These are phyloP conservation scores for Patiria pectinifera DNA, from an alignment of 53 echinoderm and acorn worm species.

Conservation along the genomic window DNA sequence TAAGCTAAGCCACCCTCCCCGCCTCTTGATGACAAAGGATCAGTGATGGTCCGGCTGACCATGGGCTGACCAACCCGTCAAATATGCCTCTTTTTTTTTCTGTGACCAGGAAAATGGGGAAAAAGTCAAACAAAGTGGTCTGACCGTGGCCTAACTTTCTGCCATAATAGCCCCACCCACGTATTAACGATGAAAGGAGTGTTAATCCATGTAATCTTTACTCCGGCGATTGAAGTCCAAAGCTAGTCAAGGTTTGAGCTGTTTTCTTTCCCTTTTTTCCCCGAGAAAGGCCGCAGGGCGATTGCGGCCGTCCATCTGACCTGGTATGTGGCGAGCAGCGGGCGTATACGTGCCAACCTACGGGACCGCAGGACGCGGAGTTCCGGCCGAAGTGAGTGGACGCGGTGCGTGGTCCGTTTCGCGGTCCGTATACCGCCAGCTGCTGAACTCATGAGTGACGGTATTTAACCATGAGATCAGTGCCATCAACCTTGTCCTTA, in stretches of 20 bases:
- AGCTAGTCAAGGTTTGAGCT: background rate
- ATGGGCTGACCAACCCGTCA: background rate
- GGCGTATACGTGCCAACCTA: background rate
- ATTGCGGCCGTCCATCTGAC: background rate
- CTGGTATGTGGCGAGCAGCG: background rate
- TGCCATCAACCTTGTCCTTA: too few species aligned
- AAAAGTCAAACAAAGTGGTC: too few species aligned
- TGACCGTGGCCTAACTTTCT: slow-evolving; percentile 27
- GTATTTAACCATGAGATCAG: too few species aligned
- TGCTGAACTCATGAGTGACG: too few species aligned
- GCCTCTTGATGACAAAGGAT: background rate
- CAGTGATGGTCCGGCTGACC: background rate
- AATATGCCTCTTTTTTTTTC: background rate
- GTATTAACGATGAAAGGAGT: slow-evolving; percentile 40
- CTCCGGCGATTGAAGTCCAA: slow-evolving; percentile 8
- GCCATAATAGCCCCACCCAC: slow-evolving; percentile 54
- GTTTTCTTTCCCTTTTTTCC: background rate
- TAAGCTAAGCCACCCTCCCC: slow-evolving; percentile 19
- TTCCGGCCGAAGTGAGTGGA: too few species aligned
- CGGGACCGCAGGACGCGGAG: too few species aligned
- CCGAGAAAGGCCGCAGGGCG: background rate
- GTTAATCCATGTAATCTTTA: slow-evolving; percentile 36
- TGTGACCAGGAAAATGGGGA: background rate
- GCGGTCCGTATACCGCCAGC: too few species aligned
- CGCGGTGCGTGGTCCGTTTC: too few species aligned